Evolutionary conservation across 1,140 invertebrate species (phyloP).

Genomic region (Pseudoatta argentina): DNA sequence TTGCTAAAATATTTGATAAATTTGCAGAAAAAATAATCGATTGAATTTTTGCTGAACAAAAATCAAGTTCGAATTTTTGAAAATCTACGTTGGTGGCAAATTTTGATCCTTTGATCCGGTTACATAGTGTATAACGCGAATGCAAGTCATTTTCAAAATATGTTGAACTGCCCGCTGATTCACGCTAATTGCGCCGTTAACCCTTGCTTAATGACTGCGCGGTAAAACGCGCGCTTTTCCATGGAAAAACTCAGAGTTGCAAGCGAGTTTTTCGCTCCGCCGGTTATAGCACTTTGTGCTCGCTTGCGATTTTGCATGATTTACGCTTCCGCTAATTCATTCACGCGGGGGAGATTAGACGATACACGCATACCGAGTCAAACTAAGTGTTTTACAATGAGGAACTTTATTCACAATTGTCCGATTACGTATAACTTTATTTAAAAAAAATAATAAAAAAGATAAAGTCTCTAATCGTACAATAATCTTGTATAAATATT

Average conservation of each 20-base stretch:
- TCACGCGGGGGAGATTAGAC: conserved; percentile 28
- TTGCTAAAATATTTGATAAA: conserved; percentile 8
- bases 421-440: neutral
- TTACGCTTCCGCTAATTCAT: conserved; percentile 45
- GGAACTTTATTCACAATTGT: neutral
- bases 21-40: neutral
- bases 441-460: too few species aligned
- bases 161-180: conserved; percentile 36
- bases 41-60: conserved; percentile 18
- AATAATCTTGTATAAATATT: neutral
- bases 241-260: conserved; percentile 47
- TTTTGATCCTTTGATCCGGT: conserved; percentile 25
- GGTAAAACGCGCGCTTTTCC: conserved; percentile 56
- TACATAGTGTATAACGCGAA: conserved; percentile 28
- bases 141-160: conserved; percentile 53
- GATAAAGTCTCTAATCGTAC: neutral
- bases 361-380: conserved; percentile 13
- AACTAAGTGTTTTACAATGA: neutral
- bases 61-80: conserved; percentile 8
- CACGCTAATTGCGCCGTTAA: conserved; percentile 59
- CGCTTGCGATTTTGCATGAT: conserved; percentile 53
- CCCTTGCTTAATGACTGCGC: conserved; percentile 57
- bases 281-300: conserved; percentile 34
- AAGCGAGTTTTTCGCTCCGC: conserved; percentile 50
- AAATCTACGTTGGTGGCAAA: conserved; percentile 16